Evolutionary conservation across 2,113 vertebrate genomes (phyloP).

Genomic region (Grallaria varia): DNA sequence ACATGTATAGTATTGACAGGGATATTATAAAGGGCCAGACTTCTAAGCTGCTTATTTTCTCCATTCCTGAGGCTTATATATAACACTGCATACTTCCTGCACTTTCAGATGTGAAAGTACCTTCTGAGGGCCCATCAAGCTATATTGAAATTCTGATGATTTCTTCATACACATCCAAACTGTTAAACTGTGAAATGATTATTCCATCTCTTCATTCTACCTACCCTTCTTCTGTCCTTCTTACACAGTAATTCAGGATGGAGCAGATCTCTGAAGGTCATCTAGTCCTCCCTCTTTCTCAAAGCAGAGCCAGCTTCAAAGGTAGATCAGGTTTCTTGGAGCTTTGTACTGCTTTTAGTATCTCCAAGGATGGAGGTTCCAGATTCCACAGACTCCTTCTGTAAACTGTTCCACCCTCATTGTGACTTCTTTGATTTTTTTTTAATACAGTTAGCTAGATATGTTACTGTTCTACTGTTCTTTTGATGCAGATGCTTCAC

Average conservation of each 20-base stretch:
- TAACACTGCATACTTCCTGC: background rate
- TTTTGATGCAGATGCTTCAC: background rate
- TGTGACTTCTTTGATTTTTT: background rate
- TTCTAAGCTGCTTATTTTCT: background rate
- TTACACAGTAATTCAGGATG: background rate
- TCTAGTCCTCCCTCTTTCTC: background rate
- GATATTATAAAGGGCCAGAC: background rate
- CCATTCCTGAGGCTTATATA: background rate
- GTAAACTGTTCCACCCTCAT: background rate
- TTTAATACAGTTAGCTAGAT: background rate
- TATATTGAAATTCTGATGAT: background rate
- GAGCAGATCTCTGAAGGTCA: background rate
- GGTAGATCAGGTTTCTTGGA: background rate
- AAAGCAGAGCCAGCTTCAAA: background rate
- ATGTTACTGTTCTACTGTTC: background rate
- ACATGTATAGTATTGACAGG: background rate
- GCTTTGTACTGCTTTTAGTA: rapidly evolving
- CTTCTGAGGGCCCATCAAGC: background rate
- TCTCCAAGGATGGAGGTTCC: background rate
- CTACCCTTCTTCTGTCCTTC: background rate
- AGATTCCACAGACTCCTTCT: background rate
- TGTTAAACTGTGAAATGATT: background rate
- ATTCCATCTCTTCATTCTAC: background rate
- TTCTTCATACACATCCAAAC: background rate
- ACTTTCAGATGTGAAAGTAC: background rate